A percentile compares a stretch with the other conserved stretches of the same genome.
Evolutionary conservation across 2,888 invertebrate genomes (phyloP).

Genomic region (Oscheius sp.): DNA sequence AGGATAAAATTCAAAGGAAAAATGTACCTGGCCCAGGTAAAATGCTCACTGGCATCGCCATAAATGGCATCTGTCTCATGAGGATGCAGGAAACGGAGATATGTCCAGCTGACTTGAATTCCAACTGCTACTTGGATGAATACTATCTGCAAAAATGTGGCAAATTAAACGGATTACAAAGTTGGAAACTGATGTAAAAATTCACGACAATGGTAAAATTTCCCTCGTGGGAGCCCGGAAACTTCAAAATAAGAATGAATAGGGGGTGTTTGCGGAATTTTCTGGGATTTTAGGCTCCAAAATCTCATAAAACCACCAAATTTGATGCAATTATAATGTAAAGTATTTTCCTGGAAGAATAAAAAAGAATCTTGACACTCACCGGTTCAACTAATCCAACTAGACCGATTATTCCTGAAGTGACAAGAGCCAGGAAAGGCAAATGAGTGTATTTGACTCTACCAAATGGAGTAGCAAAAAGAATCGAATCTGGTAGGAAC

Average conservation of each 20-base stretch:
- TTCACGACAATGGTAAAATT: no score
- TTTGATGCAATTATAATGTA: no score
- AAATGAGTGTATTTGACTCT: slow-evolving; percentile 70
- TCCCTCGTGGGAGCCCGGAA: no score
- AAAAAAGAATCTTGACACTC: no score
- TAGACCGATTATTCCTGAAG: slow-evolving; percentile 46
- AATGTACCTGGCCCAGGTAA: slow-evolving; percentile 68
- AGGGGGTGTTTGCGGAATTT: no score
- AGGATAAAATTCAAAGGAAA: neutral
- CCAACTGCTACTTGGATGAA: slow-evolving; percentile 56
- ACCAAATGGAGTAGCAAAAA: slow-evolving; percentile 67
- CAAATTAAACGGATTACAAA: no score
- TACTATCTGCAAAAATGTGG: slow-evolving; percentile 39
- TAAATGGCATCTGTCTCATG: slow-evolving; percentile 58
- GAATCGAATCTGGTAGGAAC: slow-evolving; percentile 70
- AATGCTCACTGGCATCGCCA: slow-evolving; percentile 70
- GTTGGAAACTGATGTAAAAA: no score
- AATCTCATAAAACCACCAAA: no score
- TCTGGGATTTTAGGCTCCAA: no score
- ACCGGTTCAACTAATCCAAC: slow-evolving; percentile 25
- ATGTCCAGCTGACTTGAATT: slow-evolving; percentile 70
- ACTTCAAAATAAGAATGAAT: no score
- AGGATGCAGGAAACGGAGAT: slow-evolving; percentile 68
- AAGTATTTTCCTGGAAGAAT: no score
- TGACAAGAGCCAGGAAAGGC: slow-evolving; percentile 55